phyloP scores from a whole-genome alignment of 2,113 vertebrate species.

The Cavia aperea region DNA sequence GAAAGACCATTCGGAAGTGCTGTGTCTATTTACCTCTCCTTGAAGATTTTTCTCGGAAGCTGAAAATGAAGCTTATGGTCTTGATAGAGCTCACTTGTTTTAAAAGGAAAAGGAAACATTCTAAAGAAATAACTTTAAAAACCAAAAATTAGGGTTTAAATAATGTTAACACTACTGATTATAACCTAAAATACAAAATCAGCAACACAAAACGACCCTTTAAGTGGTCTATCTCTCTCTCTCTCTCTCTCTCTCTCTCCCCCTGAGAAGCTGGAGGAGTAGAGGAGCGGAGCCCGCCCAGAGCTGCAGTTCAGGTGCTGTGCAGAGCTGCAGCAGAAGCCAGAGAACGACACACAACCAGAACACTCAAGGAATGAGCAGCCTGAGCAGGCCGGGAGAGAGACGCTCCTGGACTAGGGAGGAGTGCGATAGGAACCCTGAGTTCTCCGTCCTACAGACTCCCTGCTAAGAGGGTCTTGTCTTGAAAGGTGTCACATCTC shows the following conservation, averaged over 20 bases:
- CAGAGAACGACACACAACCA: neutral
- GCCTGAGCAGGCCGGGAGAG: neutral
- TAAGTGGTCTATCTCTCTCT: neutral
- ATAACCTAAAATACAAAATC: slow-evolving; percentile 39
- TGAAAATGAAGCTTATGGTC: slow-evolving; percentile 13
- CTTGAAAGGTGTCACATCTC: neutral
- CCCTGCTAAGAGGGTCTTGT: neutral
- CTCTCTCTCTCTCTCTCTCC: too few relatives aligned
- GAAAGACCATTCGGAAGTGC: neutral
- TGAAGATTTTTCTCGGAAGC: slow-evolving; percentile 29
- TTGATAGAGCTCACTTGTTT: neutral
- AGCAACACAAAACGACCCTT: neutral
- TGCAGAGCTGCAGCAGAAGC: neutral
- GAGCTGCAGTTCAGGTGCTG: neutral
- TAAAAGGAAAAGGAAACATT: too few relatives aligned
- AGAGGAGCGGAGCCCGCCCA: neutral
- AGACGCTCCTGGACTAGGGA: neutral
- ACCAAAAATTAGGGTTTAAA: neutral
- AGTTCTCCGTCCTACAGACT: neutral
- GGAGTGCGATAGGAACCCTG: neutral
- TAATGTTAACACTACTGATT: neutral
- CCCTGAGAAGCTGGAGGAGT: neutral
- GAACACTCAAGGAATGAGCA: neutral
- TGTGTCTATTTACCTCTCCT: slow-evolving; percentile 23
- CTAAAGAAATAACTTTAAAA: slow-evolving; percentile 36